phyloP scores from a whole-genome alignment of 2,113 vertebrate species.

The Gopherus flavomarginatus region DNA sequence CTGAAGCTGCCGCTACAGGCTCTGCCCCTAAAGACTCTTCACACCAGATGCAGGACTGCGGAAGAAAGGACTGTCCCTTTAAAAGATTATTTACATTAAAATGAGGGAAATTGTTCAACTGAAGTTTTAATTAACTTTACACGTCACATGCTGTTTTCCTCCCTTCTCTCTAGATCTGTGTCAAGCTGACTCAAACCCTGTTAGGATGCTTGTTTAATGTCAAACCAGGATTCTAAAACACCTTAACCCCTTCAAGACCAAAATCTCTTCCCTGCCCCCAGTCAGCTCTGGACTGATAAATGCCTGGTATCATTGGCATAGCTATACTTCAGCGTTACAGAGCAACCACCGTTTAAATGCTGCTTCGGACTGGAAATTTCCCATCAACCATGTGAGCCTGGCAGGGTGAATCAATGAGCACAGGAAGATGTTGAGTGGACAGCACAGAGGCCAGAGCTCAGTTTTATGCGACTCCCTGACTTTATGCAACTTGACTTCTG shows the following conservation, averaged over 20 bases:
- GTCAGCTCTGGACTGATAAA: not conserved
- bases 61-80: conserved; percentile 1
- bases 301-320: not conserved
- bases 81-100: not conserved
- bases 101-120: not conserved
- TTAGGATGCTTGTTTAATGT: conserved; percentile 52
- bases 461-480: not conserved
- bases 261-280: not conserved
- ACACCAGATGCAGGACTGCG: not conserved
- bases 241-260: not conserved
- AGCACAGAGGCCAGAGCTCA: not conserved
- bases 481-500: not conserved
- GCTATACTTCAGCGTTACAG: not conserved
- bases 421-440: not conserved
- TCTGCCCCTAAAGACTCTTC: not conserved
- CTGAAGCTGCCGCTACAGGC: not conserved
- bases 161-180: not conserved
- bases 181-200: conserved; percentile 37
- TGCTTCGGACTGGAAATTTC: not conserved
- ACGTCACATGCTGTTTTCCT: not conserved
- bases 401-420: not conserved
- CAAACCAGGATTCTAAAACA: not conserved
- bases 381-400: not conserved
- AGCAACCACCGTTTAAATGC: not conserved
- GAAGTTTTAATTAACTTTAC: not conserved